Evolutionary conservation across 2,888 invertebrate species (phyloP).

Genomic region (Antitype chi): DNA sequence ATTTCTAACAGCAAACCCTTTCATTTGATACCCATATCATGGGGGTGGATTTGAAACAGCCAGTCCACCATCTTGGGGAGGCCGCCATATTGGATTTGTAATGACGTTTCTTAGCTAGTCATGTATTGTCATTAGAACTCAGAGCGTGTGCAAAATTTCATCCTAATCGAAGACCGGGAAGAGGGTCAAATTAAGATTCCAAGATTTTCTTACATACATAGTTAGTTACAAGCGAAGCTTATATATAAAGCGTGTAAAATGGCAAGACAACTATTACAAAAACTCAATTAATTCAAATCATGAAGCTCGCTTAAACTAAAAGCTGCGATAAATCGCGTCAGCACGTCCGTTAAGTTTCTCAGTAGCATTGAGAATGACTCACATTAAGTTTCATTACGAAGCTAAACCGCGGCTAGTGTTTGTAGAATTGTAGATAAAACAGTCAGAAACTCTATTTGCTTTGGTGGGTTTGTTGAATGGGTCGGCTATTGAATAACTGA

Average conservation of each 20-base stretch:
- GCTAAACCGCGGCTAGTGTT: constrained; percentile 41
- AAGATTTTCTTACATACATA: too few species aligned
- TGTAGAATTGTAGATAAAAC: constrained; percentile 36
- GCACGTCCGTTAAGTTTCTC: constrained; percentile 12
- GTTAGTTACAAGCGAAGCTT: too few species aligned
- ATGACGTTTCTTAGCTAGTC: too few species aligned
- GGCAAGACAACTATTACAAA: background rate
- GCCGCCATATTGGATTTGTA: too few species aligned
- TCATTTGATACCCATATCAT: too few species aligned
- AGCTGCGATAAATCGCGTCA: constrained; percentile 17
- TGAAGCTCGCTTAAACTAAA: constrained; percentile 28
- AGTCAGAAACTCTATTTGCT: background rate
- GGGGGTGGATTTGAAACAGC: too few species aligned
- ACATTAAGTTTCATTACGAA: constrained; percentile 50
- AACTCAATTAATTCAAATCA: constrained; percentile 17
- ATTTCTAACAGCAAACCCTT: too few species aligned
- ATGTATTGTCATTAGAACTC: too few species aligned
- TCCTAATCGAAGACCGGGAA: too few species aligned
- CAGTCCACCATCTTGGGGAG: too few species aligned
- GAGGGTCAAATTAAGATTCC: too few species aligned
- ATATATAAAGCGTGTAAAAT: background rate
- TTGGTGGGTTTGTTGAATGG: background rate
- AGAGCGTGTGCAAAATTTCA: too few species aligned
- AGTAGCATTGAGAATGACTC: constrained; percentile 34
- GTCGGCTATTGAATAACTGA: background rate